phyloP scores from a whole-genome alignment of 2,113 vertebrate species.

The Thamnophis sirtalis region DNA sequence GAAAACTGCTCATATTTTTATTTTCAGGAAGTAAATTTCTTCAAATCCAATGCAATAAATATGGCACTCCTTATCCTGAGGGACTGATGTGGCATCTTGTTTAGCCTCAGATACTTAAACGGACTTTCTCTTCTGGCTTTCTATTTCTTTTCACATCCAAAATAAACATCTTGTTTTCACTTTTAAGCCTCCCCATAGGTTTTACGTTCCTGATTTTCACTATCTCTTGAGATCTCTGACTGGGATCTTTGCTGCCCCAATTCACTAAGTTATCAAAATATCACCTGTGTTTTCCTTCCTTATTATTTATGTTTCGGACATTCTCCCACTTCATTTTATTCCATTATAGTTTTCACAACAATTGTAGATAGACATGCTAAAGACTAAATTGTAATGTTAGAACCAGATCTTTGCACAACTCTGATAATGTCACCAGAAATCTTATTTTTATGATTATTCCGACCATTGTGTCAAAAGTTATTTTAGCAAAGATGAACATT shows the following conservation, averaged over 20 bases:
- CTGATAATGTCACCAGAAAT: slow-evolving; percentile 11
- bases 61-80: background rate
- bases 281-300: background rate
- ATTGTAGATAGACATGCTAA: background rate
- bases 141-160: background rate
- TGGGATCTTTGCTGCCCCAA: background rate
- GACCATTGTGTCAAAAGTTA: background rate
- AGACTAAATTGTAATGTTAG: background rate
- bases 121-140: background rate
- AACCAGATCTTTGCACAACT: background rate
- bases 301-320: background rate
- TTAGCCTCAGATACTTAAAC: background rate
- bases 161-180: background rate
- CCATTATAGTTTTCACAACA: background rate
- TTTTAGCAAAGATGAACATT: background rate
- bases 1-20: slow-evolving; percentile 18
- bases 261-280: background rate
- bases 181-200: background rate
- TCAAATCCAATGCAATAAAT: slow-evolving; percentile 37
- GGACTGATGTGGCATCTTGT: background rate
- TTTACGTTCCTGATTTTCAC: background rate
- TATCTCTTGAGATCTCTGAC: background rate
- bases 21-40: background rate
- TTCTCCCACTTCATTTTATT: background rate
- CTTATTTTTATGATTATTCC: slow-evolving; percentile 7